Base-by-base conservation (phyloP, 2,888 invertebrate species). In the Hypselothyrea guttata region DNA sequence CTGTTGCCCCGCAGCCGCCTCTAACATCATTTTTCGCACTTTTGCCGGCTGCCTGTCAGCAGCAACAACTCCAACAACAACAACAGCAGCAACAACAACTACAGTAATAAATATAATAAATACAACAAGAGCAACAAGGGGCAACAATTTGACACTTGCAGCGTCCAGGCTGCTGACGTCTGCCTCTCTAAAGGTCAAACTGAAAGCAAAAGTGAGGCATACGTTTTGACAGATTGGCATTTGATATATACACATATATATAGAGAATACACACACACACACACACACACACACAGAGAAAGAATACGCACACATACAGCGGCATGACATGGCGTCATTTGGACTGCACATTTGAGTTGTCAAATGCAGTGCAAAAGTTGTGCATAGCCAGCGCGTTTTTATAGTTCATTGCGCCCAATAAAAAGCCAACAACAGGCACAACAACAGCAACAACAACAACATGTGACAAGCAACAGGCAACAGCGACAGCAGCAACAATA, bases 151-250 rank as follows among this genome's bases (percentile, higher is more conserved):
- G 81, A 75, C 77, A 75, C 64, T 76, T 70, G 62, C 73, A 61
- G 74, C 70, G 64, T 66, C 70, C 83, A 85, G 73, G 85, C 85
- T 75, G 85, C 85, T 79, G 85, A 84, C 83, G 85, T 66, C 69
- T 68, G 63, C 68, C n/a, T n/a, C n/a, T n/a, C n/a, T 68, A 85
- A 77, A 86, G 86, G 87, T 86, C 86, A 86, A 56, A 44, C 56
- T 54, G 77, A 84, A 79, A 79, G 78, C 49, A 82, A 84, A 75
- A 79, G 85, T 88, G 86, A 79, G 40, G 18, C 42, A 41, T 34
- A 44, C 31, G 59, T 70, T 84, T 77, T 87, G 87, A 87, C 86
- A 88, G 86, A 86, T 87, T 87, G 81, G 18, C 57, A 35, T 35
- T 33, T 45, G 22, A 48, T 51, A 31, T 33, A 8, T 46, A 8